phyloP scores from a whole-genome alignment of 2,797 vertebrate species.

The Oreochromis grahami region DNA sequence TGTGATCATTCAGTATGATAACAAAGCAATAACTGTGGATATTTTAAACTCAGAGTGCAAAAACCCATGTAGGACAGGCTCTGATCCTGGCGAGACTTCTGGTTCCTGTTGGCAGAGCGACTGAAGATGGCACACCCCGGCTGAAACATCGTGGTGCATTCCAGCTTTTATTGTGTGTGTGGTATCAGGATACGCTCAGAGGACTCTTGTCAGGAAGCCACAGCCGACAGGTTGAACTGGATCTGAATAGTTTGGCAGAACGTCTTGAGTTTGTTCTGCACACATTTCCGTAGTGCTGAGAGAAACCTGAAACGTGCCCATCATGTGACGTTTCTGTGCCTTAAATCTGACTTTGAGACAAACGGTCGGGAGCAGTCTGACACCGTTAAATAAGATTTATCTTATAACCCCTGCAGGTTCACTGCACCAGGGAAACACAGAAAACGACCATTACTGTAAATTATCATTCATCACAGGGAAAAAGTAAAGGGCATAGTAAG shows the following conservation, averaged over 20 bases:
- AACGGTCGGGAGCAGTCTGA: not conserved
- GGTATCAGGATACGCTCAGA: not conserved
- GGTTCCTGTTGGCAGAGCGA: not conserved
- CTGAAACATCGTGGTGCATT: not conserved
- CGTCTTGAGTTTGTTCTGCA: not conserved
- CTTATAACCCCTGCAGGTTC: not conserved
- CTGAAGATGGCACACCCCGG: not conserved
- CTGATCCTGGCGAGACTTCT: not conserved
- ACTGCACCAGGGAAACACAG: not conserved
- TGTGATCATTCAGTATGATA: accelerated
- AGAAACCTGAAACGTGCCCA: not conserved
- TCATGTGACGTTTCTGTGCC: not conserved
- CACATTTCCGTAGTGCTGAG: not conserved
- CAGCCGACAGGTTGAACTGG: not conserved
- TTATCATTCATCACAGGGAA: not conserved
- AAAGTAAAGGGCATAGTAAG: not conserved
- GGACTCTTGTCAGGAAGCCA: not conserved
- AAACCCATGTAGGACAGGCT: not conserved
- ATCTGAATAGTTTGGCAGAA: not conserved
- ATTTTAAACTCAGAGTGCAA: not conserved
- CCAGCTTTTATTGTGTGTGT: not conserved
- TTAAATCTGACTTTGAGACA: not conserved
- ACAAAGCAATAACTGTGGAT: not conserved
- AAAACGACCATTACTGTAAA: not conserved
- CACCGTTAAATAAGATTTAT: not conserved